These are phyloP conservation scores for Epizoanthus stellaris DNA, from an alignment of 92 coral and sea anemone species.

Conservation along the genomic window DNA sequence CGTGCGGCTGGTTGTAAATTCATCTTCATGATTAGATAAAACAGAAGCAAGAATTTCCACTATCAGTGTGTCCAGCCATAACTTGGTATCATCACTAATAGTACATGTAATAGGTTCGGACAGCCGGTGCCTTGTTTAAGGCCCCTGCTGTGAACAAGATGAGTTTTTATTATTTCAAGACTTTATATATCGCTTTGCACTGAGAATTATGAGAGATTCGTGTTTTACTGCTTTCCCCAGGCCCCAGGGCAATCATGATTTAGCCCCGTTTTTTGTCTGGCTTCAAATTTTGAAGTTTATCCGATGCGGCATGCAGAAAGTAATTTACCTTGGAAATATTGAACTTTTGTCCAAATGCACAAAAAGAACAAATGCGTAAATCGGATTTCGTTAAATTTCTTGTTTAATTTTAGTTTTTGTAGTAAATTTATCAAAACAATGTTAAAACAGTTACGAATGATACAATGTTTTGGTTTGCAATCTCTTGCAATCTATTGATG, in stretches of 20 bases:
- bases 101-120: no score
- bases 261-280: not conserved
- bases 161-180: not conserved
- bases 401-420: not conserved
- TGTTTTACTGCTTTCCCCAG: not conserved
- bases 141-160: not conserved
- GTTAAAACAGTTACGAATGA: not conserved
- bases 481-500: conserved; percentile 12
- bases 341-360: no score
- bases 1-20: not conserved
- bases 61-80: not conserved
- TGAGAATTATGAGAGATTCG: no score
- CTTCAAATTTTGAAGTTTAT: not conserved
- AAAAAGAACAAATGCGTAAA: no score
- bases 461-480: not conserved
- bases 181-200: not conserved
- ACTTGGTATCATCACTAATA: no score
- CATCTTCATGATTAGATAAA: not conserved
- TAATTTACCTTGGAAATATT: no score
- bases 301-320: no score
- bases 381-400: no score
- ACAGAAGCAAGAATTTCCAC: not conserved
- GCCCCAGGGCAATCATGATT: not conserved
- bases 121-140: not conserved
- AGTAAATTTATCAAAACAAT: not conserved